phyloP scores from a whole-genome alignment of 2,113 vertebrate species.

The Mesoclemmys tuberculata region DNA sequence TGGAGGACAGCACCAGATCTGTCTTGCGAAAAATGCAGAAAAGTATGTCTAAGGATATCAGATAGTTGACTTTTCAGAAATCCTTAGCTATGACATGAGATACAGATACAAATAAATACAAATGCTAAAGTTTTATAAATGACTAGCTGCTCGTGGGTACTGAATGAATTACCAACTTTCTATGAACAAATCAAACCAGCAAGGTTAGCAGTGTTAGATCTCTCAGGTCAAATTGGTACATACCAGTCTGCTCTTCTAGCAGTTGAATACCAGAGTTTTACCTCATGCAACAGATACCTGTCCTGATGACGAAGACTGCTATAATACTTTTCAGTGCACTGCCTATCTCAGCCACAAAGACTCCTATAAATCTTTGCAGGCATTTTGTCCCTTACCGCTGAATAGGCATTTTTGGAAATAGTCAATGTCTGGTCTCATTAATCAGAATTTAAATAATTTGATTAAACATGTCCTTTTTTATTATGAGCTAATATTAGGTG shows the following conservation, averaged over 20 bases:
- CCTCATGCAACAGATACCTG: background rate
- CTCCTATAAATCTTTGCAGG: background rate
- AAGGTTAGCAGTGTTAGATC: background rate
- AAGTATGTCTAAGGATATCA: background rate
- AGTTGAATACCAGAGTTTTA: background rate
- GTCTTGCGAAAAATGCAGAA: background rate
- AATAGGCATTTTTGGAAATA: background rate
- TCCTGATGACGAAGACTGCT: background rate
- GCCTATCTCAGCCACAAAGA: background rate
- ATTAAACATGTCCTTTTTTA: background rate
- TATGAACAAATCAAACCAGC: background rate
- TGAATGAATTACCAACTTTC: background rate
- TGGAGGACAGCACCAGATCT: fast-evolving
- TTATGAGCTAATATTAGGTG: background rate
- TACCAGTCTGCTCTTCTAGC: background rate
- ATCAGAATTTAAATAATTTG: background rate
- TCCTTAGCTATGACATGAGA: background rate
- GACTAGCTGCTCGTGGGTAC: background rate
- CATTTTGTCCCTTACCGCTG: fast-evolving
- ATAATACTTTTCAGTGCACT: background rate
- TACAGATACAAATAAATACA: background rate
- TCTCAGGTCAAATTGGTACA: background rate
- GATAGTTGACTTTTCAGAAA: background rate
- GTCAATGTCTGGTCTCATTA: background rate
- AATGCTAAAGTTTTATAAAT: background rate